Base-by-base conservation (phyloP, 2,888 invertebrate genomes). In the Stenoptilia bipunctidactyla region DNA sequence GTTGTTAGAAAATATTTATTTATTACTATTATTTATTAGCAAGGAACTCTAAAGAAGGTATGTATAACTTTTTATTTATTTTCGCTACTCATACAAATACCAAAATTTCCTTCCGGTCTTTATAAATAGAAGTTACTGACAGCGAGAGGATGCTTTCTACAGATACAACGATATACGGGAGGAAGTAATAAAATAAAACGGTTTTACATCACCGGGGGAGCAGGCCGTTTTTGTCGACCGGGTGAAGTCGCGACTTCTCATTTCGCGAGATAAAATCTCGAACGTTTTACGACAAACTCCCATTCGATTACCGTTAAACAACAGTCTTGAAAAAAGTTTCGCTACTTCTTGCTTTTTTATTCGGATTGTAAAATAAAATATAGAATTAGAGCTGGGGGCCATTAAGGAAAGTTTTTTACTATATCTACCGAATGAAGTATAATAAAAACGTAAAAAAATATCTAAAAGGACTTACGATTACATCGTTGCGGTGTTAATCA, bases 131-230 rank as follows among this genome's bases (percentile, higher is more conserved):
- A 20, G 52, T 66, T 64, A 60, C 49, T 50, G 48, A 66, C 64
- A 57, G 55, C 58, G 58, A 58, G 56, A 65, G 61, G 64, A 67
- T 20, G 20, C 62, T 60, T 59, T 63, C 60, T 63, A 58, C 59
- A 65, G 67, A 71, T 76, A 72, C 74, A 74, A 69, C 71, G 72
- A 75, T 80, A 77, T 79, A 80, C 72, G 68, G 70, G 65, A 65
- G 79, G 79, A 79, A 77, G 77, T 77, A 79, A 82, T 82, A 83
- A 80, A 83, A 83, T 82, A 79, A 83, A 83, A 82, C 80, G 79
- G 80, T 82, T 83, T 82, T 79, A 82, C 82, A 80, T 82, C 79
- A 77, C 69, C 66, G 66, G 71, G 76, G 76, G 74, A 72, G 68
- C 66, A 74, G 74, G 70, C n/a, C 75, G 75, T 79, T 80, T 82